Conservation (phyloP, 1,140 invertebrate genomes). For the Macrosteles quadrilineatus region DNA sequence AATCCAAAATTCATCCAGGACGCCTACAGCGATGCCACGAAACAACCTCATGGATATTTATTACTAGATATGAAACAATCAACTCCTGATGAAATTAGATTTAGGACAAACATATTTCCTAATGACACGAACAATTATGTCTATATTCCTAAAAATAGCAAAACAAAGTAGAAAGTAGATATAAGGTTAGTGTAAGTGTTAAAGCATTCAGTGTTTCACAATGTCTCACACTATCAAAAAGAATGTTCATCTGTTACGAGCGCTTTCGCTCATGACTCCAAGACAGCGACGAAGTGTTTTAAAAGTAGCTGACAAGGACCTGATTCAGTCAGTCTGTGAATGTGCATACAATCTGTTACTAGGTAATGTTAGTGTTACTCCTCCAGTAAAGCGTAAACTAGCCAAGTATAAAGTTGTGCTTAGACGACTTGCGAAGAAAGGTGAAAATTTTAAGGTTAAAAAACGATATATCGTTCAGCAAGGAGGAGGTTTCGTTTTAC, state of each 20-base stretch:
- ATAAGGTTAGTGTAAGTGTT: background rate
- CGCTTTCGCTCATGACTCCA: background rate
- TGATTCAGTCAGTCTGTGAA: background rate
- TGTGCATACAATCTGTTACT: background rate
- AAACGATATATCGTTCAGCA: background rate
- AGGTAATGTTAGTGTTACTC: background rate
- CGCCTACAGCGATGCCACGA: background rate
- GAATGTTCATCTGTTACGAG: background rate
- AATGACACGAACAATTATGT: background rate
- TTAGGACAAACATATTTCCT: background rate
- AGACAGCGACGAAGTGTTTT: background rate
- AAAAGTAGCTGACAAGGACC: background rate
- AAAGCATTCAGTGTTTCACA: background rate
- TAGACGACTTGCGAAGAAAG: background rate
- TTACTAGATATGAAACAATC: no score
- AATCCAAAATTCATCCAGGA: slow-evolving; percentile 7
- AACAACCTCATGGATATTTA: background rate
- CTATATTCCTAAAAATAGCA: background rate
- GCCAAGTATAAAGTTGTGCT: background rate
- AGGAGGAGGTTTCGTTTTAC: background rate
- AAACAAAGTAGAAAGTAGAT: no score
- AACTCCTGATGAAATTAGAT: no score
- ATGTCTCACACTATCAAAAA: background rate
- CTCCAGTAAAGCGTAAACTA: background rate
- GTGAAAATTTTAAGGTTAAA: background rate